A percentile compares a stretch with the other conserved stretches of the same genome.
These are phyloP conservation scores for Neopelma chrysocephalum DNA, from an alignment of 2,797 vertebrate genomes.

Conservation along the genomic window DNA sequence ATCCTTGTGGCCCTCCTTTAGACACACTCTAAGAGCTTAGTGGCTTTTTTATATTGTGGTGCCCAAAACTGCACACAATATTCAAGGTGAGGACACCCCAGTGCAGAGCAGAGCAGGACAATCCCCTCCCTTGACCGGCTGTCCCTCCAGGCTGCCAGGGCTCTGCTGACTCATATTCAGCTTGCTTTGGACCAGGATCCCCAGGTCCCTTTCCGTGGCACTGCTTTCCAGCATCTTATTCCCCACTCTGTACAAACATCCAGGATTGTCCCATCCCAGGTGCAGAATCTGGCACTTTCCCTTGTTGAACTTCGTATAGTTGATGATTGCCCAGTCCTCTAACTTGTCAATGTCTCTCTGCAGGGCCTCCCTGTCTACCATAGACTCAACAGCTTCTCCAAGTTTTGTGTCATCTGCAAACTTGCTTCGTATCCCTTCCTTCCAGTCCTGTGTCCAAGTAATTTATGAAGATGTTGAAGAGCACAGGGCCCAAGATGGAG, in stretches of 20 bases:
- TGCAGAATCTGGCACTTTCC: neutral
- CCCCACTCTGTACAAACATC: neutral
- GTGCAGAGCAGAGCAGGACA: neutral
- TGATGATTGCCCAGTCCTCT: neutral
- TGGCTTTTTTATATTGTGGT: neutral
- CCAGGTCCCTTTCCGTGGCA: neutral
- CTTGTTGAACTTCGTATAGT: neutral
- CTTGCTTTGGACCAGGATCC: neutral
- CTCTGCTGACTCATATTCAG: neutral
- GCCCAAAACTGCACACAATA: neutral
- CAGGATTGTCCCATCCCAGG: neutral
- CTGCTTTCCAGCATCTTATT: neutral
- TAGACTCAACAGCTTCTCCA: neutral
- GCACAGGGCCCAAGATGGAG: neutral
- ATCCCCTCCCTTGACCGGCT: accelerated
- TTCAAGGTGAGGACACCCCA: neutral
- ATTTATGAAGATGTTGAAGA: neutral
- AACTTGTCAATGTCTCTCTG: neutral
- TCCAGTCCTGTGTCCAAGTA: neutral
- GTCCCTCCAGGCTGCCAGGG: neutral
- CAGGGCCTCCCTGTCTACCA: neutral
- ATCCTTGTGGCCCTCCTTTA: neutral
- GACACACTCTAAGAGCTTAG: no score
- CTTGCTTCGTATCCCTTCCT: neutral
- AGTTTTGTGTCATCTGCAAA: neutral